These are phyloP conservation scores for Pluvialis apricaria DNA, from an alignment of 2,113 vertebrate species.

Conservation along the genomic window DNA sequence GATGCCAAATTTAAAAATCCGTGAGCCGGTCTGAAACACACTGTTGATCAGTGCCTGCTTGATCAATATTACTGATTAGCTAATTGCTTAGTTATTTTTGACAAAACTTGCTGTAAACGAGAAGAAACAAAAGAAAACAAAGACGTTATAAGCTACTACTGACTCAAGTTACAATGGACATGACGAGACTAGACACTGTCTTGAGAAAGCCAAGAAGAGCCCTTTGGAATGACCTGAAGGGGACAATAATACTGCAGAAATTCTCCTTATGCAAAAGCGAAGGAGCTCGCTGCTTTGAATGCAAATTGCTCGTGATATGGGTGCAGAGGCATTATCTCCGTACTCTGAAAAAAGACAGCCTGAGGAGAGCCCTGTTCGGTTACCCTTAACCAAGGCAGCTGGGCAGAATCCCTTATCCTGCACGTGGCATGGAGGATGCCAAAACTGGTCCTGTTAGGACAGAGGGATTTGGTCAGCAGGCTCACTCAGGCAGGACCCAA, in stretches of 20 bases:
- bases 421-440: not conserved
- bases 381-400: not conserved
- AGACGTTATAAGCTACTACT: not conserved
- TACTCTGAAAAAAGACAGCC: not conserved
- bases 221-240: not conserved
- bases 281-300: not conserved
- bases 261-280: not conserved
- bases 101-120: not conserved
- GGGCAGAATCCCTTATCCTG: not conserved
- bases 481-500: not conserved
- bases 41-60: not conserved
- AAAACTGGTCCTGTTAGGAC: not conserved
- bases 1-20: not conserved
- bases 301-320: rapidly evolving
- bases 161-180: not conserved
- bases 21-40: not conserved
- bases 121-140: not conserved
- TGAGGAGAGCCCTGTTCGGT: not conserved
- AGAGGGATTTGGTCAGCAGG: not conserved
- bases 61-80: not conserved
- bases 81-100: not conserved
- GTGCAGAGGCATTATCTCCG: not conserved
- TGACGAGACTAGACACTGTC: not conserved
- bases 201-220: not conserved
- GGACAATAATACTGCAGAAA: not conserved